Base-by-base conservation (phyloP, 2,888 invertebrate genomes). In the Neria commutata region DNA sequence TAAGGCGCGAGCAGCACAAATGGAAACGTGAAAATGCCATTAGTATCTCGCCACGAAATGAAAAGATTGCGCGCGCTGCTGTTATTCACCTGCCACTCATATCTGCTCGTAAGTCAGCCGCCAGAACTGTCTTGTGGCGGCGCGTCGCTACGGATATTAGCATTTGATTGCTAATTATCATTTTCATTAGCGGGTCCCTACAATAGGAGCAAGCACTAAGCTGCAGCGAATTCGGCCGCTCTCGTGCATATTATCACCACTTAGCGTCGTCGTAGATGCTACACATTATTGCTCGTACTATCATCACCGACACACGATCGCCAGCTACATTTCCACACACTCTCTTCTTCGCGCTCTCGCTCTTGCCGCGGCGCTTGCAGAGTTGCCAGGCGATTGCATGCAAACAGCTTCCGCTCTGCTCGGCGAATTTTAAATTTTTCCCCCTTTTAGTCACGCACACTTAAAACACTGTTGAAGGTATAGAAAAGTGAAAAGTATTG, bases 81-180 rank as follows among this genome's bases (percentile, higher is more conserved):
- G n/a, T n/a, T n/a, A n/a, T n/a, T n/a, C n/a, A n/a, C n/a, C n/a
- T n/a, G n/a, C n/a, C n/a, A n/a, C n/a, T n/a, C n/a, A n/a, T n/a
- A n/a, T n/a, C n/a, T n/a, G n/a, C n/a, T n/a, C n/a, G n/a, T n/a
- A n/a, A n/a, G n/a, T n/a, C n/a, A n/a, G n/a, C n/a, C n/a, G n/a
- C n/a, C n/a, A n/a, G n/a, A n/a, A n/a, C n/a, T n/a, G n/a, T n/a
- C n/a, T n/a, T n/a, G n/a, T n/a, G n/a, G n/a, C n/a, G n/a, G n/a
- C n/a, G n/a, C n/a, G n/a, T n/a, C n/a, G n/a, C n/a, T n/a, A n/a
- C n/a, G n/a, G n/a, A n/a, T n/a, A n/a, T n/a, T 67, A 67, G 58
- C 67, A 54, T 56, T 64, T 56, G 45, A 47, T 54, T 56, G 73
- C 65, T 73, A 74, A 74, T 73, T 25, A 51, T 37, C 8, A 37